A percentile compares a stretch with the other conserved stretches of the same genome.
These are phyloP conservation scores for Drosophila lacicola DNA, from an alignment of 2,888 invertebrate genomes.

Conservation along the genomic window DNA sequence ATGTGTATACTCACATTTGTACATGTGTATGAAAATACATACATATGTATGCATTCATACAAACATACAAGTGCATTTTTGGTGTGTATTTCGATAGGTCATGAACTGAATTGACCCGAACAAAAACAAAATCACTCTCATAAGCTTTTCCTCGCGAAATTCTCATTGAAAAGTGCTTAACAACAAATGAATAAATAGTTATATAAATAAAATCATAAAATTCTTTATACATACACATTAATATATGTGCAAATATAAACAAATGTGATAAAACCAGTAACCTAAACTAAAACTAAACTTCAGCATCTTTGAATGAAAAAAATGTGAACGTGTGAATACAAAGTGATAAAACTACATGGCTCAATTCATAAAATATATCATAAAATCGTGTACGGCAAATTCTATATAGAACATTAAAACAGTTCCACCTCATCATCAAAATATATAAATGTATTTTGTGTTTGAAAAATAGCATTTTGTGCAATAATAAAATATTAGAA, in stretches of 20 bases:
- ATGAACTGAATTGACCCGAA: slow-evolving; percentile 75
- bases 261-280: slow-evolving; percentile 18
- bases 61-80: slow-evolving; percentile 6
- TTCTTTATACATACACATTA: neutral
- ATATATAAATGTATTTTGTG: slow-evolving; percentile 1
- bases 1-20: neutral
- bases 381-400: slow-evolving; percentile 3
- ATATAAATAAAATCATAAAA: neutral
- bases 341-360: slow-evolving; percentile 21
- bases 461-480: slow-evolving; percentile 24
- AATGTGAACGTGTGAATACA: slow-evolving; percentile 8
- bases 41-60: neutral
- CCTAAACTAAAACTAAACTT: slow-evolving; percentile 3
- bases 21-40: neutral
- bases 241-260: neutral
- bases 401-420: slow-evolving; percentile 1
- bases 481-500: slow-evolving; percentile 5
- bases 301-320: slow-evolving; percentile 3
- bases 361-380: slow-evolving; percentile 12
- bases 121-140: slow-evolving; percentile 33
- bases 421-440: neutral
- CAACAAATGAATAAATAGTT: neutral
- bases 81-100: slow-evolving; percentile 64
- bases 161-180: slow-evolving; percentile 10
- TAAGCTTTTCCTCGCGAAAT: slow-evolving; percentile 12